Evolutionary conservation across 2,888 invertebrate species (phyloP).

Genomic region (Cheilosia vulpina): DNA sequence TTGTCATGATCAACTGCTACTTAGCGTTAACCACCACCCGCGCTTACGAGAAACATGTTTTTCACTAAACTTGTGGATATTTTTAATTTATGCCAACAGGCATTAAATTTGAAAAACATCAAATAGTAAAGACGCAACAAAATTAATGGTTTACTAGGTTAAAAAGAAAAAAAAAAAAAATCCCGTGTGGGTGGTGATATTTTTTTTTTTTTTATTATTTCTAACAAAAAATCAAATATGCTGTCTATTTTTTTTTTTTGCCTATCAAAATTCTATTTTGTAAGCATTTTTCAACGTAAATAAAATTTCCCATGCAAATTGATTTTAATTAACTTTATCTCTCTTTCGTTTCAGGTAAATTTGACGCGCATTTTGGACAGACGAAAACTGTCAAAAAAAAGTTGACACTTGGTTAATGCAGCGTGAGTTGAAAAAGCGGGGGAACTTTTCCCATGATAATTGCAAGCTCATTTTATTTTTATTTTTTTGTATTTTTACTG

Average conservation of each 20-base stretch:
- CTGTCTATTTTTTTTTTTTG: background rate
- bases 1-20: conserved; percentile 9
- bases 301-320: conserved; percentile 42
- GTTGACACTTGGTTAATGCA: conserved; percentile 19
- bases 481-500: conserved; percentile 5
- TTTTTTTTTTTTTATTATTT: background rate
- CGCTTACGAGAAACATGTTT: conserved; percentile 35
- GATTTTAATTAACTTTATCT: conserved; percentile 4
- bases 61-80: conserved; percentile 25
- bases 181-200: conserved; percentile 41
- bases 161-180: conserved; percentile 7
- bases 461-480: background rate
- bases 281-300: conserved; percentile 25
- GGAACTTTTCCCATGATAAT: conserved; percentile 43
- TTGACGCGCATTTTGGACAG: conserved; percentile 3
- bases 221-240: conserved; percentile 10
- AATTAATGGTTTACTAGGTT: conserved; percentile 16
- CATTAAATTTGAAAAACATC: conserved; percentile 8
- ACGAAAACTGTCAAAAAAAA: conserved; percentile 2
- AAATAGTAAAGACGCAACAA: background rate
- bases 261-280: conserved; percentile 2
- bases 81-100: conserved; percentile 32
- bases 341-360: conserved; percentile 57
- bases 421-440: conserved; percentile 28
- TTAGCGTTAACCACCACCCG: background rate